phyloP scores from a whole-genome alignment of 2,888 invertebrate species.

The Latrodectus hesperus region DNA sequence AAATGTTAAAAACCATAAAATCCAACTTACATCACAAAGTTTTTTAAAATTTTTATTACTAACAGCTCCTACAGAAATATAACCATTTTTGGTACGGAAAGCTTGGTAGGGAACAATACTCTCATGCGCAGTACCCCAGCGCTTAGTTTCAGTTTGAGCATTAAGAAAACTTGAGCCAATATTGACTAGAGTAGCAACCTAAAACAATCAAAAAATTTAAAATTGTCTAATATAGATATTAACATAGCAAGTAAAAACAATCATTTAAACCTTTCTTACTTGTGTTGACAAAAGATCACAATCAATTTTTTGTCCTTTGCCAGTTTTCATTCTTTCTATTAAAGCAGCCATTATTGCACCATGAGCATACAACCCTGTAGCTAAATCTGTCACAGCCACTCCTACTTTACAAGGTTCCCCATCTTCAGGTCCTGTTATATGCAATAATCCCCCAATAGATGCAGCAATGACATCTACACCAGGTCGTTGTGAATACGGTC shows the following conservation, averaged over 20 bases:
- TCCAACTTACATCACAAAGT: conserved; percentile 78
- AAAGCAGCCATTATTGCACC: conserved; percentile 95
- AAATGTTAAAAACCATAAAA: too few relatives aligned
- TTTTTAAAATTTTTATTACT: conserved; percentile 87
- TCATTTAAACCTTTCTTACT: conserved; percentile 73
- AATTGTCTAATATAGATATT: not conserved
- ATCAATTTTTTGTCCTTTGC: conserved; percentile 92
- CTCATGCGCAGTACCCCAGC: conserved; percentile 95
- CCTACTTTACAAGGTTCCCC: conserved; percentile 93
- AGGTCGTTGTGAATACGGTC: conserved; percentile 89
- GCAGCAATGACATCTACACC: conserved; percentile 98
- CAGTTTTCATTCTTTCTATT: conserved; percentile 84
- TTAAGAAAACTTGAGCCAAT: conserved; percentile 93
- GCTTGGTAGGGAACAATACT: conserved; percentile 96
- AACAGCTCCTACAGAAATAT: conserved; percentile 90
- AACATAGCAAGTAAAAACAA: not conserved
- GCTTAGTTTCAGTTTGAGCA: conserved; percentile 83
- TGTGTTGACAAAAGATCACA: conserved; percentile 95
- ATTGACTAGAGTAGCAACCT: conserved; percentile 80
- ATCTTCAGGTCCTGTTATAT: conserved; percentile 88
- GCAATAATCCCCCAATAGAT: conserved; percentile 90
- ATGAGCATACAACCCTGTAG: conserved; percentile 95
- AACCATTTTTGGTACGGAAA: conserved; percentile 87
- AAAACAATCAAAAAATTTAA: not conserved
- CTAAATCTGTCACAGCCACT: conserved; percentile 92